Base-by-base conservation (phyloP, 2,797 vertebrate genomes). In the Gallirallus australis region DNA sequence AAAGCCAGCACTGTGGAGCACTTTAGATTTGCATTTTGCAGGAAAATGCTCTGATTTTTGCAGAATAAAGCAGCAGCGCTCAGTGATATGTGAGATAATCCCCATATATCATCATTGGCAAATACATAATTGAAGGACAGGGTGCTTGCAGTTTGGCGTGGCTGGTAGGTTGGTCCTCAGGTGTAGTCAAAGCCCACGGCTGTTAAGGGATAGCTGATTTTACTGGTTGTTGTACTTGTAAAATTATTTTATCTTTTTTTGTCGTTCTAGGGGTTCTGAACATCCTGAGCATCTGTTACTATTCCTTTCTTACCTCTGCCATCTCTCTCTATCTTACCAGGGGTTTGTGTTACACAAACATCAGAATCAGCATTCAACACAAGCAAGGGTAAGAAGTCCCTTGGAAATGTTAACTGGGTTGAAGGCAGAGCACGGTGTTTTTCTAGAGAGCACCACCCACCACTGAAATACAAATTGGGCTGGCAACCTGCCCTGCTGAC, bases 1-100 rank as follows among this genome's bases (percentile, higher is more conserved):
- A 89, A 97, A 94, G 76, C 77, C 82, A 87, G 91, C 82, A 61
- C 89, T 59, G 50, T 76, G 87, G 87, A 93, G 39, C 47, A 37
- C 60, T 89, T 91, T 1, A 89, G 66, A 66, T 76, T 81, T 90
- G 86, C 78, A 84, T 72, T 96, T 85, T 80, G 71, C n/a, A 12
- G 63, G 56, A 28, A 87, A 75, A 53, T 60, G 68, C 54, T 90
- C 75, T 75, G 83, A 37, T 53, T 95, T 91, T 73, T 92, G 37
- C 76, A 85, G 84, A 92, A 79, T 60, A 73, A 90, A 94, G 87
- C 48, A 82, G n/a, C 18, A 15, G 17, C 20, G 12, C 45, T 83
- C n/a, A 76, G 53, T 65, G 59, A 78, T 66, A 88, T 7, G 42
- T 42, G 87, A 90, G 91, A 59, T 50, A 78, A 61, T 57, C 20